phyloP scores from a whole-genome alignment of 2,113 vertebrate species.

The Nyctibius bracteatus region DNA sequence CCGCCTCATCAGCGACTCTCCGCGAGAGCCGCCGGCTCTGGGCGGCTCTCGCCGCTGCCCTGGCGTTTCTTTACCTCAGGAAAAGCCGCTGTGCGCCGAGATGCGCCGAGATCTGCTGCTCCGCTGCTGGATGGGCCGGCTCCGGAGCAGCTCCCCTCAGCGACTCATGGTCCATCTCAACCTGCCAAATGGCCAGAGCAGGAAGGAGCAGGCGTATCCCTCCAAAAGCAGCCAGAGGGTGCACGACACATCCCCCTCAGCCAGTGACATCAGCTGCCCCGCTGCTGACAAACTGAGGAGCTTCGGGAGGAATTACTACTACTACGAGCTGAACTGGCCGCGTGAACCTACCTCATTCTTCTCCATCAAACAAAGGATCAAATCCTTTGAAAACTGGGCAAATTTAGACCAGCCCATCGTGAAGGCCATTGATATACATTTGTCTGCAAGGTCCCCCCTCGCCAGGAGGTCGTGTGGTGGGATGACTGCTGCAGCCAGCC shows the following conservation, averaged over 20 bases:
- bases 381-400: constrained; percentile 94
- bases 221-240: not conserved
- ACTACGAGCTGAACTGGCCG: constrained; percentile 75
- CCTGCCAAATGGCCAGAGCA: constrained; percentile 15
- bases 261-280: not conserved
- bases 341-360: constrained; percentile 81
- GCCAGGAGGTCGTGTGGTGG: constrained; percentile 79
- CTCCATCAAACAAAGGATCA: constrained; percentile 93
- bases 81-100: too few species aligned
- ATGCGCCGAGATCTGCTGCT: too few species aligned
- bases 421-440: constrained; percentile 76
- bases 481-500: constrained; percentile 5
- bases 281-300: constrained; percentile 49
- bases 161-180: not conserved
- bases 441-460: constrained; percentile 70
- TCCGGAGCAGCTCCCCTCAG: too few species aligned
- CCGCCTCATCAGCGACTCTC: too few species aligned
- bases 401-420: constrained; percentile 80
- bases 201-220: not conserved
- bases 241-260: not conserved
- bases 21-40: too few species aligned
- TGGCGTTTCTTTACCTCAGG: too few species aligned
- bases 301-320: constrained; percentile 77
- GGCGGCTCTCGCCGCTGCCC: too few species aligned
- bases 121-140: too few species aligned